phyloP scores from a whole-genome alignment of 2,797 vertebrate species.

The Lepilemur ruficaudatus region DNA sequence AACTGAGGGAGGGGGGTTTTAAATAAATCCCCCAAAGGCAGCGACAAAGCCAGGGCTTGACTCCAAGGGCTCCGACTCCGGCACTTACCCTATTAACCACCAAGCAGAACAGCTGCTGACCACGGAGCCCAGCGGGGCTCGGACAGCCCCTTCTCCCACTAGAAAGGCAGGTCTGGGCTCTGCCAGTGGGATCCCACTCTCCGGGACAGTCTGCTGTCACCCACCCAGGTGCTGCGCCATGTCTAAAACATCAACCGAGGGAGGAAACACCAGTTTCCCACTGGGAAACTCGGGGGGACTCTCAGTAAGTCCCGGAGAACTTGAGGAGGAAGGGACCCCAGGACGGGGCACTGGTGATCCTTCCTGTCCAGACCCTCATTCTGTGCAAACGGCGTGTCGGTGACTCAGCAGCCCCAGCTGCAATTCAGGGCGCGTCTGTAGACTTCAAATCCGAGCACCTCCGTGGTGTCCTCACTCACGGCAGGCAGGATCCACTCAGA shows the following conservation, averaged over 20 bases:
- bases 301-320: neutral
- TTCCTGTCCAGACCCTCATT: neutral
- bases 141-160: neutral
- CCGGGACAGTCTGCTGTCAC: neutral
- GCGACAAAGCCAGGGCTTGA: neutral
- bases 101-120: neutral
- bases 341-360: neutral
- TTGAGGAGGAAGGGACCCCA: neutral
- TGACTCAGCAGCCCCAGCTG: neutral
- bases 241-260: neutral
- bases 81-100: accelerated
- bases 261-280: neutral
- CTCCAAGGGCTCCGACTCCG: too few relatives aligned
- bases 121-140: too few relatives aligned
- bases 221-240: neutral
- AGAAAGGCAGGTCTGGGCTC: neutral
- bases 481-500: neutral
- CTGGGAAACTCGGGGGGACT: accelerated
- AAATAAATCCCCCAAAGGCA: neutral
- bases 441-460: neutral
- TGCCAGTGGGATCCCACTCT: neutral
- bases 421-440: neutral
- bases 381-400: neutral
- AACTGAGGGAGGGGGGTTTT: neutral
- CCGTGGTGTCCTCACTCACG: neutral